Evolutionary conservation across 2,888 invertebrate species (phyloP), one percentile per base, ranked within the genome.

Genomic region (Psococerastis gibbosa): DNA sequence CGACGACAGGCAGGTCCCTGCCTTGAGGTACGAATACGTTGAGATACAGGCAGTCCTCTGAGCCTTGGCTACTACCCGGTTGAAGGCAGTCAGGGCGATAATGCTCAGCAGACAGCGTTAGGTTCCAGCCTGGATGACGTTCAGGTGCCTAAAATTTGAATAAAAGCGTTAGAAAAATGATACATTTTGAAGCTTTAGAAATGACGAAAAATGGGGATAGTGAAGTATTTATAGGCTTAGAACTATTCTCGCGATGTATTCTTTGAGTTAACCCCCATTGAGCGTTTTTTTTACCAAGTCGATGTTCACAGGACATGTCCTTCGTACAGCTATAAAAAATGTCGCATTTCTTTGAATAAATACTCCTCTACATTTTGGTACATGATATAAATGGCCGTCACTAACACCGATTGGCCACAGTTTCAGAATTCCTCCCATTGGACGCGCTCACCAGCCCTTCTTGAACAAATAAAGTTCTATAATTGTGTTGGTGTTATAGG

Each of bases 1-100:
- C 70, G 32, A 79, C 67, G 4, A 82, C 78, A 1, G 81, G 78
- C 48, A 74, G 60, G 50, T 70, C 69, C 5, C 69, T 70, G 49
- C 62, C 64, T 69, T 77, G 73, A 35, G 91, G 82, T 2, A 80
- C 75, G 87, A 89, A 92, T 49, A 92, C 75, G 56, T 89, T 91
- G 42, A 92, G 62, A 57, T 78, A 85, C n/a, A 92, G 69, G 55
- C 92, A 92, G 60, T 92, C 85, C 65, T 88, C 87, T 1, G 65
- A 65, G 11, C 13, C n/a, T 6, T 45, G 48, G 2, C 53, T 47
- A 22, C 52, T 47, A 18, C 48, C 60, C 54, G 52, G 58, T 56
- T 79, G 76, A 0, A 77, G 75, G 55, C 82, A 82, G 22, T 73
- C 68, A n/a, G 77, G 69, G 42, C 72, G 73, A 57, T 74, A 73